Conservation (phyloP, 2,113 vertebrate species). For the Engystomops pustulosus region DNA sequence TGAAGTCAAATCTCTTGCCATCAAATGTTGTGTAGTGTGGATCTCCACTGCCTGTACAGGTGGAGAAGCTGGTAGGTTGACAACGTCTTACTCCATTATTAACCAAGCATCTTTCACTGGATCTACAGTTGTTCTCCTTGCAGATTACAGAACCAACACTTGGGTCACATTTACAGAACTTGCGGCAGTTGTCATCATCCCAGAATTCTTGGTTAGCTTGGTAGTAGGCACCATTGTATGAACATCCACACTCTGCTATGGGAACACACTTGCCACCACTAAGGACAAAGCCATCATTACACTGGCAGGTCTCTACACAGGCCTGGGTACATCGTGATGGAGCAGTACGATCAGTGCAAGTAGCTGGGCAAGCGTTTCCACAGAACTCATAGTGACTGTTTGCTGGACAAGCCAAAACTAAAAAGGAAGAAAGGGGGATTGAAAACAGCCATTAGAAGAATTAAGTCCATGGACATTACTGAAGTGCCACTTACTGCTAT, state of each 20-base stretch:
- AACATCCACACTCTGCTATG: conserved; percentile 68
- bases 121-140: conserved; percentile 30
- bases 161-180: conserved; percentile 62
- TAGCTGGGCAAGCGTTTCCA: conserved; percentile 73
- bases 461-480: too few relatives aligned
- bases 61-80: conserved; percentile 53
- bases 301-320: conserved; percentile 73
- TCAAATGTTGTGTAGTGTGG: conserved; percentile 64
- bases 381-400: conserved; percentile 76
- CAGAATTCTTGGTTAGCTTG: conserved; percentile 64
- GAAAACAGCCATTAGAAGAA: too few relatives aligned
- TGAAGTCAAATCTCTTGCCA: conserved; percentile 59
- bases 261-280: conserved; percentile 67
- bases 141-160: conserved; percentile 42
- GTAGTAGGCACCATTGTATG: conserved; percentile 66
- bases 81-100: conserved; percentile 42
- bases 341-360: conserved; percentile 67
- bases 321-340: conserved; percentile 66
- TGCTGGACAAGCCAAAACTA: conserved; percentile 65
- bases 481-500: too few relatives aligned
- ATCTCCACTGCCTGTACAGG: conserved; percentile 59
- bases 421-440: conserved; percentile 3
- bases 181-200: conserved; percentile 62
- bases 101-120: conserved; percentile 46
- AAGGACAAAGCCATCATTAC: conserved; percentile 70